Conservation (phyloP, 2,113 vertebrate genomes). For the Phyllostomus discolor region DNA sequence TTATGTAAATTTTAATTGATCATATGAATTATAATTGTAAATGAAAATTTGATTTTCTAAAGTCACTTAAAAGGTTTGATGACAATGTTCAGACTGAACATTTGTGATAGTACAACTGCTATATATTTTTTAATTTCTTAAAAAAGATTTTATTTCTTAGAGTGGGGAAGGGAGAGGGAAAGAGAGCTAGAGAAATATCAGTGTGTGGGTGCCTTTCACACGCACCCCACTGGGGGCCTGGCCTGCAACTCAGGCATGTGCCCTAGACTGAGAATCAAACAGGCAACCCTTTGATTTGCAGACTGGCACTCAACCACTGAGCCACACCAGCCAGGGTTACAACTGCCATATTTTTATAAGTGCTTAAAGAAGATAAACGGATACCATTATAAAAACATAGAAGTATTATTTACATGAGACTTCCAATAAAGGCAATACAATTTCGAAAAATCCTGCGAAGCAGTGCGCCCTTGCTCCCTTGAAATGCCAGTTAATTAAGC, state of each 20-base stretch:
- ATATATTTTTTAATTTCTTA: neutral
- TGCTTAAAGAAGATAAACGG: neutral
- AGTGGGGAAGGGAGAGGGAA: too few species aligned
- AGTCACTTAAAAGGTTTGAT: neutral
- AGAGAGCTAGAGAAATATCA: too few species aligned
- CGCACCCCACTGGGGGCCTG: too few species aligned
- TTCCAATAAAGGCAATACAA: neutral
- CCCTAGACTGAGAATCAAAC: too few species aligned
- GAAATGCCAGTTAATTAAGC: neutral
- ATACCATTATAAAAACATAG: neutral
- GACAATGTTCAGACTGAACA: neutral
- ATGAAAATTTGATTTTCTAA: neutral
- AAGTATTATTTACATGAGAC: neutral
- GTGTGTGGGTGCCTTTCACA: too few species aligned
- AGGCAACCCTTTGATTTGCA: too few species aligned
- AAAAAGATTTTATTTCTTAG: too few species aligned
- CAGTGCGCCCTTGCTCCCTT: neutral
- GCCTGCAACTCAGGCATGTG: too few species aligned
- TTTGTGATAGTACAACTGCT: neutral
- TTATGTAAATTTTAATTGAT: neutral
- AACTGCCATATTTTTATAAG: neutral
- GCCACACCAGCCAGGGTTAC: too few species aligned
- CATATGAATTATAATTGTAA: neutral
- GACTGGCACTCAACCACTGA: too few species aligned
- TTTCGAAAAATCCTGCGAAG: neutral